Conservation (phyloP, 2,113 vertebrate genomes). For the Poicephalus meyeri region DNA sequence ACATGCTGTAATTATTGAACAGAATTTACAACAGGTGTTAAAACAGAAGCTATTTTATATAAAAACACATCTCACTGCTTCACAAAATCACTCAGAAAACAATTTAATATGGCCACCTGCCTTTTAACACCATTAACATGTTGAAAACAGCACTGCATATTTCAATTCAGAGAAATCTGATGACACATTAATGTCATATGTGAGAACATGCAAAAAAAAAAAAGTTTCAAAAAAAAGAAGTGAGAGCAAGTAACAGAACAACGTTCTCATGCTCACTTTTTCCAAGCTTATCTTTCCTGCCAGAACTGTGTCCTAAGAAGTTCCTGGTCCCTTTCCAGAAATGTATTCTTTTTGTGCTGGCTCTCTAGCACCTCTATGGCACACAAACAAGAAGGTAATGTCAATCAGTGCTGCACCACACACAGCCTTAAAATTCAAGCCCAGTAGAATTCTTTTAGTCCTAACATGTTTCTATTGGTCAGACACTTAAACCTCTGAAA, state of each 20-base stretch:
- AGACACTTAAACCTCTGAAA: background rate
- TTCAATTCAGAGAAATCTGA: background rate
- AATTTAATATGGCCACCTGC: background rate
- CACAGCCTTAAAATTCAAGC: background rate
- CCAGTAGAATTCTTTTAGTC: background rate
- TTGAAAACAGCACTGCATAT: background rate
- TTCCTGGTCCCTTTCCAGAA: constrained; percentile 10
- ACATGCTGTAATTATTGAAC: background rate
- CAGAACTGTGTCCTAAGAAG: background rate
- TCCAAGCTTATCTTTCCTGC: constrained; percentile 7
- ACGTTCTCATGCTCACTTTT: background rate
- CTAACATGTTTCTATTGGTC: background rate
- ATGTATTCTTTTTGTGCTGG: background rate
- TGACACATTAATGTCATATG: background rate
- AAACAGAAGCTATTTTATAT: background rate
- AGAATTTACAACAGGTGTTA: background rate
- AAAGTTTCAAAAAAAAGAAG: background rate
- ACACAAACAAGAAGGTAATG: background rate
- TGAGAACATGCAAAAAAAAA: constrained; percentile 10
- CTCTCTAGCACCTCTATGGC: background rate
- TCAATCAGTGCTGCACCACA: background rate
- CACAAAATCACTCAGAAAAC: background rate
- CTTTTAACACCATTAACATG: background rate
- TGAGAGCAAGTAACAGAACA: background rate
- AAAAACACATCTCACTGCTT: background rate